phyloP scores from a whole-genome alignment of 2,888 invertebrate species.

The Belgica antarctica region DNA sequence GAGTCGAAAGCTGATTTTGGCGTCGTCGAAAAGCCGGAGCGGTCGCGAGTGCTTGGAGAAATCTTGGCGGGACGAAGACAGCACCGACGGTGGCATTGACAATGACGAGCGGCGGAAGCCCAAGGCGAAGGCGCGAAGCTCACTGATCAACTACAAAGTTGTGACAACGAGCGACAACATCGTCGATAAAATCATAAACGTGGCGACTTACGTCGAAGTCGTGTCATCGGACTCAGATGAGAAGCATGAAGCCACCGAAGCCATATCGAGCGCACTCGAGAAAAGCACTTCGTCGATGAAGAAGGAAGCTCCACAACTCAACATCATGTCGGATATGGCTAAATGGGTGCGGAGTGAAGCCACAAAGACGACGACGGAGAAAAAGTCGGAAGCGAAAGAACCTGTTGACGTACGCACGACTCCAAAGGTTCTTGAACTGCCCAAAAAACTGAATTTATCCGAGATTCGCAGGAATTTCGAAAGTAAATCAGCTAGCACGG shows the following conservation, averaged over 20 bases:
- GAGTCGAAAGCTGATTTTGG: conserved; percentile 81
- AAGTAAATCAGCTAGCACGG: conserved; percentile 28
- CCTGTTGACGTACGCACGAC: background rate
- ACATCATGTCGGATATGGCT: conserved; percentile 48
- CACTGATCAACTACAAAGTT: conserved; percentile 49
- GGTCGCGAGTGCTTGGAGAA: conserved; percentile 66
- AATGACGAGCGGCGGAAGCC: conserved; percentile 55
- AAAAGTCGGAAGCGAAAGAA: conserved; percentile 45
- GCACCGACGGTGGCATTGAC: conserved; percentile 54
- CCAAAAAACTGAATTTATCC: conserved; percentile 38
- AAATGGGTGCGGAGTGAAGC: conserved; percentile 52
- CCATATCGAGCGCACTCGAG: background rate
- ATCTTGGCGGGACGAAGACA: conserved; percentile 66
- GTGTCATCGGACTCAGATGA: conserved; percentile 54
- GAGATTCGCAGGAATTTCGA: conserved; percentile 55
- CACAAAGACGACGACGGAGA: conserved; percentile 47
- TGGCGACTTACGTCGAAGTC: conserved; percentile 54
- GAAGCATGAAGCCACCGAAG: conserved; percentile 45
- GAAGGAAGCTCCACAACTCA: background rate
- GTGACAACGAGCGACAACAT: conserved; percentile 50
- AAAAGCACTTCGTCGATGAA: conserved; percentile 45
- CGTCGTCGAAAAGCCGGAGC: conserved; percentile 81
- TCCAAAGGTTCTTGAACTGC: conserved; percentile 24
- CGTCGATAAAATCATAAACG: conserved; percentile 55
- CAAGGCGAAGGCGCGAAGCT: conserved; percentile 53